These are phyloP conservation scores for Drosophila rhopaloa DNA, from an alignment of 1,140 invertebrate genomes.

Conservation along the genomic window DNA sequence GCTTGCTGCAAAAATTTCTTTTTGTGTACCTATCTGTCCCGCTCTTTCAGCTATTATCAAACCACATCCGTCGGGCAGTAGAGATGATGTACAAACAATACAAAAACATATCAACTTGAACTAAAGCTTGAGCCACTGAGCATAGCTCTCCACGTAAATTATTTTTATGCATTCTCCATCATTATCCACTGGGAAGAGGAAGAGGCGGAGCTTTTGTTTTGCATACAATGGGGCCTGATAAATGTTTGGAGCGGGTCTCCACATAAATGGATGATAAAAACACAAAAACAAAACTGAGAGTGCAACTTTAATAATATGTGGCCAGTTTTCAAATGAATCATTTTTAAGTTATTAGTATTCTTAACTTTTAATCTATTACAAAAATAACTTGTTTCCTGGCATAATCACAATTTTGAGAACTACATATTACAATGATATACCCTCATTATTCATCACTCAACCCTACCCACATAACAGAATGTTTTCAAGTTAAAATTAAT, in stretches of 20 bases:
- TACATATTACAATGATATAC: not conserved
- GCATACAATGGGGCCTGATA: conserved; percentile 37
- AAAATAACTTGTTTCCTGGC: conserved; percentile 3
- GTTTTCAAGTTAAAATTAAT: not conserved
- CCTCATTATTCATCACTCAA: not conserved
- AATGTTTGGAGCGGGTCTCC: conserved; percentile 16
- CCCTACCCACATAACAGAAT: not conserved
- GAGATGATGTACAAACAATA: conserved; percentile 66
- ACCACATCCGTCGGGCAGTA: conserved; percentile 70
- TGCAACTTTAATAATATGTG: conserved; percentile 14
- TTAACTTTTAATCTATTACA: not conserved
- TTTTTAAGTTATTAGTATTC: conserved; percentile 1
- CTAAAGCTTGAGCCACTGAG: conserved; percentile 67
- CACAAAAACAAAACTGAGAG: conserved; percentile 1
- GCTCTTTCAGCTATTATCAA: conserved; percentile 64
- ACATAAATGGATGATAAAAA: conserved; percentile 27
- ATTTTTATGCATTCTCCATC: conserved; percentile 40
- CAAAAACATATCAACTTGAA: conserved; percentile 74
- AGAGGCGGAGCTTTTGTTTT: conserved; percentile 45
- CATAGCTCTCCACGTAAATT: conserved; percentile 57
- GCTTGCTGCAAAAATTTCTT: not conserved
- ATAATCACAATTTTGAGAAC: not conserved
- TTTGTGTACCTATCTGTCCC: conserved; percentile 20
- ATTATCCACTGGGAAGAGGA: conserved; percentile 3
- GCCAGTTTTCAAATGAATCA: conserved; percentile 13